Evolutionary conservation across 2,888 invertebrate genomes (phyloP), one percentile per base, ranked within the genome.

Genomic region (Petrolisthes cinctipes): DNA sequence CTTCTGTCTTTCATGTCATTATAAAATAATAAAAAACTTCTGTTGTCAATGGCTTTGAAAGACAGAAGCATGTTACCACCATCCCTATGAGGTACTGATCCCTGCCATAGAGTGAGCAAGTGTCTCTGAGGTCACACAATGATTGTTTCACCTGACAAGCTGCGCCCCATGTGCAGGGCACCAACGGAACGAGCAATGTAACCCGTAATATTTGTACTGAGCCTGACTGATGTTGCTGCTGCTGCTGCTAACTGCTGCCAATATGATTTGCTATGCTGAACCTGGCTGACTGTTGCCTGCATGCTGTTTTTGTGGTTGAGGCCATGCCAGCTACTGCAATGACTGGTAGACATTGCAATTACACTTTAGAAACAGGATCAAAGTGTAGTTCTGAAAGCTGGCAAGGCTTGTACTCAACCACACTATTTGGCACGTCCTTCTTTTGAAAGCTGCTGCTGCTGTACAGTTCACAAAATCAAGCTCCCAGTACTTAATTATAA

Each of bases 181-280:
- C 86, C 86, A 89, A 88, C 81, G 84, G 89, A 85, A 88, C 84
- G 85, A 85, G 85, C 85, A 84, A 85, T 84, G 84, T 86, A 82
- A 89, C 89, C 89, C 89, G 89, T 89, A 89, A 81, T 89, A 87
- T 89, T 89, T 89, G 89, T 89, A 89, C 89, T 89, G 87, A 89
- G 87, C 89, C 86, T 87, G 89, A 89, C 89, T 89, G 83, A 84
- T 86, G 82, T 83, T 88, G 88, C 83, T 87, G 87, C 88, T 88
- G 88, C 88, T 88, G 88, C 88, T 87, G 86, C 86, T 87, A 79
- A 83, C 68, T 87, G 87, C 87, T 87, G 87, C 87, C 83, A 87
- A 83, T 83, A 71, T 87, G 83, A 87, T 83, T 83, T 83, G 87
- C 75, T 73, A 83, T 87, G 87, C 87, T 88, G 88, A 88, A 88